Evolutionary conservation across 2,888 invertebrate genomes (phyloP).

Genomic region (Stictocephala bisonia): DNA sequence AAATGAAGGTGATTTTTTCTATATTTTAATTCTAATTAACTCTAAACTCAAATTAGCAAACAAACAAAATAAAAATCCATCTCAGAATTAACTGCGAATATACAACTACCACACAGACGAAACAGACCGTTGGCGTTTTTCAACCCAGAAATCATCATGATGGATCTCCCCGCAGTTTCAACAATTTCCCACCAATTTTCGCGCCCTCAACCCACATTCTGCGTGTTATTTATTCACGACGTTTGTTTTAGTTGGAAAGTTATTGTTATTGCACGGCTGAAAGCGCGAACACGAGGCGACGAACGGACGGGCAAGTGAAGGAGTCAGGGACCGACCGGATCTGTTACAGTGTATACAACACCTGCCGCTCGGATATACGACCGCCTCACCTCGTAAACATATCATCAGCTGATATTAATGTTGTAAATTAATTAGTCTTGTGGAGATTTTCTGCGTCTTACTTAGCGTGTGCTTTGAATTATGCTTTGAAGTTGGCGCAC

Average conservation of each 20-base stretch:
- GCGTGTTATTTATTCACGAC: not conserved
- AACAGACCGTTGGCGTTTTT: no score
- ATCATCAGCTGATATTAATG: slow-evolving; percentile 27
- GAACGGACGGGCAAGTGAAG: not conserved
- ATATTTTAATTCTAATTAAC: no score
- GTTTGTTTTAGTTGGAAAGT: not conserved
- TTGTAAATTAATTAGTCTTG: slow-evolving; percentile 36
- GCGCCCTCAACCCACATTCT: no score
- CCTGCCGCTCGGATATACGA: slow-evolving; percentile 17
- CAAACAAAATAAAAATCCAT: no score
- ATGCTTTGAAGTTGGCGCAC: not conserved
- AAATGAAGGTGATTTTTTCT: no score
- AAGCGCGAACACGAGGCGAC: not conserved
- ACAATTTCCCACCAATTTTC: not conserved
- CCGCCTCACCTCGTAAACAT: slow-evolving; percentile 26
- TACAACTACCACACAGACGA: no score
- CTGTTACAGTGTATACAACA: slow-evolving; percentile 15
- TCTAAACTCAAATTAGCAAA: no score
- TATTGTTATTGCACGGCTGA: not conserved
- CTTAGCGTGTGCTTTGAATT: slow-evolving; percentile 15
- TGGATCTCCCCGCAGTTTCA: no score
- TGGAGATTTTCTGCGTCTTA: slow-evolving; percentile 21
- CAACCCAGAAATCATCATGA: no score
- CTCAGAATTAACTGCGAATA: no score
- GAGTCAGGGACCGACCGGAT: not conserved